Evolutionary conservation across 2,797 vertebrate species (phyloP), one percentile per base, ranked within the genome.

Genomic region (Huso huso): DNA sequence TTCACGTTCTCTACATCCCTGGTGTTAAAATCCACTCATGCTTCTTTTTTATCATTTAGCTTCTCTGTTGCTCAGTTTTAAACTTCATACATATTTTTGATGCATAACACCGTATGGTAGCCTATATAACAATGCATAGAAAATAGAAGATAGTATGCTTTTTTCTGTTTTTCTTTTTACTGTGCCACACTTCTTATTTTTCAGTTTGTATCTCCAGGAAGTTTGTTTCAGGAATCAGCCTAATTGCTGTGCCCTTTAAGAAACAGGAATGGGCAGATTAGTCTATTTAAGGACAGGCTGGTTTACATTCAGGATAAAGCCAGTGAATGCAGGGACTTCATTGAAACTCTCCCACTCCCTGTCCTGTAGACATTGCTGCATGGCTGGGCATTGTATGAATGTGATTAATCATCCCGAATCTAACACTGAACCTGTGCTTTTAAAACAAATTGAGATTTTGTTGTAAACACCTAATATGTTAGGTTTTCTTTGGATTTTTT

Each of bases 271-370:
- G 52, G 52, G 3, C 6, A 55, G 52, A 55, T 55, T n/a, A 53
- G 52, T 53, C 52, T 53, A 3, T 53, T 53, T 53, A 53, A 55
- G 52, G 52, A 55, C 52, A 55, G n/a, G n/a, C 52, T 55, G 52
- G 52, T 55, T 55, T 55, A n/a, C 52, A n/a, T 55, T 55, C 52
- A 55, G 52, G 52, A 55, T 55, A 55, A 55, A 55, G 52, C 52
- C 52, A 55, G 52, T 3, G 52, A 55, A 55, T 55, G 52, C 52
- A 10, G 6, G 52, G 52, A 55, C 52, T 55, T 55, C 3, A 55
- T 6, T 10, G n/a, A 8, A 12, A 53, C 51, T 53, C 3, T 53
- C 15, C 15, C 13, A 12, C 13, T 60, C 58, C 58, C 58, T 60
- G 7, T 60, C 58, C 15, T 15, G 6, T 8, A 18, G 58, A 60